Evolutionary conservation across 64 coral and sea anemone species (phyloP), one percentile per base, ranked within the genome.

Genomic region (Pocillopora verrucosa): DNA sequence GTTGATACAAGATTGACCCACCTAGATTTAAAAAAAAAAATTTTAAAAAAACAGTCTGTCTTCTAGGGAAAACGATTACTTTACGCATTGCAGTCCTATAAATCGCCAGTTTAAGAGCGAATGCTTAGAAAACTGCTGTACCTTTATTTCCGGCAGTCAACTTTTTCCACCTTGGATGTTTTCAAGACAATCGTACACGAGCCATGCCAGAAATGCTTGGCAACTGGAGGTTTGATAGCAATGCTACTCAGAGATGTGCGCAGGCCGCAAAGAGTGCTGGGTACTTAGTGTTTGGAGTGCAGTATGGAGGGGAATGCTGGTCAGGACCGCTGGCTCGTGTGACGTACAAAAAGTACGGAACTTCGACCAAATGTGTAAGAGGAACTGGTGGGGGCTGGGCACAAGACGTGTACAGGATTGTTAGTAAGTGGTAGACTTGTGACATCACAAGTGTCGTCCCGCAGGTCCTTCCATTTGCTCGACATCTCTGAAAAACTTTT

Each of bases 251-350:
- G 61, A 85, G 56, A 38, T 85, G 82, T 26, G 82, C 82, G 6
- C 19, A 16, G 61, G 82, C 67, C 11, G 22, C 82, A 65, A 19
- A 72, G 63, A 25, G 38, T 9, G 61, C 67, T 69, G 62, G 82
- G 9, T 85, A 85, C 82, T 65, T 20, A 69, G 34, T 60, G 2
- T 85, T 85, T 85, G 82, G 61, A 85, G 82, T 85, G 34, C 82
- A 85, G 61, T 51, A 69, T 35, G 34, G 16, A n/a, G 34, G 61
- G 36, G 82, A 85, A 22, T 85, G 82, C 59, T 85, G 82, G 82
- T 68, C 82, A 70, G 82, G 82, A 85, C 61, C 45, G 82, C 61
- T 38, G 61, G 82, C 82, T 65, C 61, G 56, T n/a, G 24, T 65
- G 61, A 85, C 82, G 9, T 85, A 85, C 67, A 58, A 59, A 59